Base-by-base conservation (phyloP, 64 coral and sea anemone genomes). In the Montipora cactus region DNA sequence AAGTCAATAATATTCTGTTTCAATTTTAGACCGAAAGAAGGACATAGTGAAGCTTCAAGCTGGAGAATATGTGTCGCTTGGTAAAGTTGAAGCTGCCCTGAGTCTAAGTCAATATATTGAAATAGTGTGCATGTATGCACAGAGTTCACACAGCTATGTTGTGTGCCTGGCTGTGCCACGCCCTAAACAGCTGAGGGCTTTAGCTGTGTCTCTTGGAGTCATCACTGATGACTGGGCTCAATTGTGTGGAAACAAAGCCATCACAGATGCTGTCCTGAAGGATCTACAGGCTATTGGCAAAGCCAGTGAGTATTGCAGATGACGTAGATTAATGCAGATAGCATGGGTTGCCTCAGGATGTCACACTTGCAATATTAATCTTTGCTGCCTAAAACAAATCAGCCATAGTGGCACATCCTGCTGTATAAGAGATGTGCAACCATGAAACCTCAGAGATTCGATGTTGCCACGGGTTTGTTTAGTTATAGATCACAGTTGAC, bases 31-130 rank as follows among this genome's bases (percentile, higher is more conserved):
- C 79, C 98, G 98, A 16, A 99, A 94, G 89, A 99, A 99, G 85
- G 98, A 99, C 67, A 81, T 99, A 69, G 98, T 99, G 5, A 99
- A 99, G 75, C 92, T 99, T 4, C 92, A 96, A 22, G 92, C 95
- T 61, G 98, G 98, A 22, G 98, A 99, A 59, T 99, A 99, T 22
- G 95, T 99, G 20, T 96, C 98, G 5, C 92, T 99, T 25, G 95
- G 98, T 5, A 99, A 99, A 70, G 98, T 99, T 8, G 98, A 99
- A 71, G 95, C 98, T 8, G 92, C 92, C 4, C 67, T 99, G 16
- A 84, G 89, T 5, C 98, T 94, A 9, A 89, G 92, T 66, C 92
- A 89, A 21, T 94, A 94, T 68, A 91, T 95, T 8, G 98, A 99
- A 81, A 81, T 75, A 8, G 59, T 99, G 23, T 99, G 98, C 81